phyloP scores from a whole-genome alignment of 2,113 vertebrate genomes.

The Antennarius striatus region DNA sequence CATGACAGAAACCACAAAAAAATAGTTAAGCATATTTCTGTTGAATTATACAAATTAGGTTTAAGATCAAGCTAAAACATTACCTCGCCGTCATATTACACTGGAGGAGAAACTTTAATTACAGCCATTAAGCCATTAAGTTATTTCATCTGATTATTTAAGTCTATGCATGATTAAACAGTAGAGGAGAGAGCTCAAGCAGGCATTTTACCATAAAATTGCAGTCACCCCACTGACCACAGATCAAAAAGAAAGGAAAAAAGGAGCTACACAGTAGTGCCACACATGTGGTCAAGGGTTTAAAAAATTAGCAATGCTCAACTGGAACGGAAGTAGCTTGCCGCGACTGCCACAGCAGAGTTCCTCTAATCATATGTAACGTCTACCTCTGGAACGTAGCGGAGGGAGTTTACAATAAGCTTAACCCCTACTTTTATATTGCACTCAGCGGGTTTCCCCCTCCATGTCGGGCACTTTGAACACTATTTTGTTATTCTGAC shows the following conservation, averaged over 20 bases:
- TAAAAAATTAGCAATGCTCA: constrained; percentile 84
- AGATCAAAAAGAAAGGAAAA: constrained; percentile 70
- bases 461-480: constrained; percentile 84
- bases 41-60: no score
- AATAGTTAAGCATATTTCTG: no score
- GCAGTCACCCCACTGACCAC: constrained; percentile 38
- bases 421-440: constrained; percentile 87
- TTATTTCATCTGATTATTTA: constrained; percentile 40
- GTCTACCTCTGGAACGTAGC: constrained; percentile 81
- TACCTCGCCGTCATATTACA: not conserved
- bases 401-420: constrained; percentile 84
- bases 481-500: constrained; percentile 82
- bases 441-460: constrained; percentile 83
- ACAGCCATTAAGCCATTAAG: not conserved
- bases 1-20: no score
- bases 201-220: constrained; percentile 75
- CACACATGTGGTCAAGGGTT: constrained; percentile 76
- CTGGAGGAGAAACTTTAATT: constrained; percentile 12
- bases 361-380: constrained; percentile 81
- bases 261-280: constrained; percentile 57
- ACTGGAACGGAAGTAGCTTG: constrained; percentile 84
- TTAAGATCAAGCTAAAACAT: not conserved
- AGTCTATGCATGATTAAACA: constrained; percentile 71
- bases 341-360: constrained; percentile 78
- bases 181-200: constrained; percentile 66